phyloP scores from a whole-genome alignment of 2,888 invertebrate species.

The Lycia hirtaria region DNA sequence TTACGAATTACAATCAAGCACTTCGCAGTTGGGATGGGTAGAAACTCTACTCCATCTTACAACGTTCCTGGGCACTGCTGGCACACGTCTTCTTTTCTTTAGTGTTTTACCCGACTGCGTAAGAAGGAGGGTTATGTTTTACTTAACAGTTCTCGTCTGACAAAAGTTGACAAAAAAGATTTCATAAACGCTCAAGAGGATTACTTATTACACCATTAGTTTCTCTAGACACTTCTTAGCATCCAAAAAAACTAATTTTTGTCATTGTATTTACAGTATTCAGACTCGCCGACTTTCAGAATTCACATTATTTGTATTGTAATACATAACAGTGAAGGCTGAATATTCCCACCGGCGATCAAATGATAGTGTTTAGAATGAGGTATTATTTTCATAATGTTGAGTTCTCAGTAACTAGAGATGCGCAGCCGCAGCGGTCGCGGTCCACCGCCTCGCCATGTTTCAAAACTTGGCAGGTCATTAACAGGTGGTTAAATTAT shows the following conservation, averaged over 20 bases:
- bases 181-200: no score
- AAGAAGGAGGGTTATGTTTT: no score
- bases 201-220: no score
- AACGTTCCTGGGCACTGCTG: no score
- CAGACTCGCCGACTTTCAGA: not conserved
- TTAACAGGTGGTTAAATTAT: constrained; percentile 8
- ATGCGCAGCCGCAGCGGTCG: constrained; percentile 48
- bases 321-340: not conserved
- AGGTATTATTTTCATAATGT: constrained; percentile 52
- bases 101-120: no score
- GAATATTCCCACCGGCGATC: constrained; percentile 23
- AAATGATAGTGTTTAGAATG: constrained; percentile 24
- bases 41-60: no score
- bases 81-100: no score
- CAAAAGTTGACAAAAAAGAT: no score
- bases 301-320: not conserved
- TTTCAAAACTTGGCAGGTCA: constrained; percentile 19
- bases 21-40: no score
- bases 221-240: no score
- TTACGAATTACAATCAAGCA: no score
- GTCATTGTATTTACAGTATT: not conserved
- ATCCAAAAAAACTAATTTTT: not conserved
- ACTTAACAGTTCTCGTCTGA: no score
- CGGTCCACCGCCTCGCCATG: constrained; percentile 48
- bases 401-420: constrained; percentile 64